phyloP scores from a whole-genome alignment of 2,888 invertebrate species.

The Pinctada fucata region DNA sequence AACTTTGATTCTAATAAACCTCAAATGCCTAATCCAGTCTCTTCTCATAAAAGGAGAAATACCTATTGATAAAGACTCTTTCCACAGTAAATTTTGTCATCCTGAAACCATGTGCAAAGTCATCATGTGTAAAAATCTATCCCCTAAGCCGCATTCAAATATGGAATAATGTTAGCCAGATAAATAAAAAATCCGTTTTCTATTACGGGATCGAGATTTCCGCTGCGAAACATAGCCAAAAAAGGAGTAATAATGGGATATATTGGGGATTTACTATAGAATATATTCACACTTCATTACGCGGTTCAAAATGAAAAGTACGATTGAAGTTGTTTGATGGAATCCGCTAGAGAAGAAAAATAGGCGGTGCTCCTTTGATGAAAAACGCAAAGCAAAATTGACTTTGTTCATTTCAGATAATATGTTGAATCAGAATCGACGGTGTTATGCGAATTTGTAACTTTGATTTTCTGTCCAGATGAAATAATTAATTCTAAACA shows the following conservation, averaged over 20 bases:
- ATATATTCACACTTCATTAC: background rate
- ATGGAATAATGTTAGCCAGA: background rate
- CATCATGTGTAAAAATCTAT: background rate
- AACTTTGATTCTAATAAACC: too few species aligned
- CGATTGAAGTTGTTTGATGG: constrained; percentile 3
- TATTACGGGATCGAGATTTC: background rate
- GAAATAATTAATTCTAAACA: background rate
- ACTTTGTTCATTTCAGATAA: background rate
- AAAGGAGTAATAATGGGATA: background rate
- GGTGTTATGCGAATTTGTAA: background rate
- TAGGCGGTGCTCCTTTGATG: background rate
- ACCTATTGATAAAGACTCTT: background rate
- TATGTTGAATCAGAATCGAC: background rate
- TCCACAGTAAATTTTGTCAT: background rate
- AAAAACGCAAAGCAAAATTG: background rate
- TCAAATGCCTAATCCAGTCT: too few species aligned
- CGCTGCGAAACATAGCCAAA: background rate
- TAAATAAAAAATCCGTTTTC: background rate
- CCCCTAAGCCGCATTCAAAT: background rate
- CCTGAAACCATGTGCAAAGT: constrained; percentile 3
- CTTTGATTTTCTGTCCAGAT: background rate
- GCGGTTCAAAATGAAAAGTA: background rate
- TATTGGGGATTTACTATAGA: background rate
- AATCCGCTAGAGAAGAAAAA: background rate
- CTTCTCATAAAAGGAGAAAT: too few species aligned